Conservation (phyloP, 2,797 vertebrate genomes). For the Anolis apletophallus region DNA sequence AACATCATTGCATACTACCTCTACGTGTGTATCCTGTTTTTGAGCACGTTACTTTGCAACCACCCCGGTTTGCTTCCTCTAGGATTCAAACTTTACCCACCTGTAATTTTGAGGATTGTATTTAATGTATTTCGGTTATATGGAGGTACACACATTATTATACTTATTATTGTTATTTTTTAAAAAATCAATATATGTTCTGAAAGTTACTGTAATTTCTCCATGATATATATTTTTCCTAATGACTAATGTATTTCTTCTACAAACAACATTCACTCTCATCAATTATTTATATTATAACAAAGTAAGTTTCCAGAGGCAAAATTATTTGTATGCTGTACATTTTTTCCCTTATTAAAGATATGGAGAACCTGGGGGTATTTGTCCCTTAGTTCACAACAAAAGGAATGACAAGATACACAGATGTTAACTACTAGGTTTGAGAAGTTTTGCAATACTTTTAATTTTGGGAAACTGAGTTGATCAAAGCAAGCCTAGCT, state of each 20-base stretch:
- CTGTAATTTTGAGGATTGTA: slow-evolving; percentile 10
- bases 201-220: slow-evolving; percentile 3
- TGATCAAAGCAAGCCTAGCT: slow-evolving; percentile 33
- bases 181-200: not conserved
- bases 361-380: slow-evolving; percentile 7
- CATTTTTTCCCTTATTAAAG: slow-evolving; percentile 17
- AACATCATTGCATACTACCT: no score
- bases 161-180: not conserved
- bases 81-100: not conserved
- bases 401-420: not conserved
- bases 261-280: not conserved
- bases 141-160: not conserved
- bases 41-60: no score
- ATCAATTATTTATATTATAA: slow-evolving; percentile 3
- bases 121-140: slow-evolving; percentile 7
- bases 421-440: not conserved
- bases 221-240: slow-evolving; percentile 22
- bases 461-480: slow-evolving; percentile 21
- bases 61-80: no score
- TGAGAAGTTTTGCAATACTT: not conserved
- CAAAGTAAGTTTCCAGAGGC: not conserved
- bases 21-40: no score
- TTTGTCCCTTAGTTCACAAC: not conserved
- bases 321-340: not conserved
- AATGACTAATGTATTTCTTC: slow-evolving; percentile 16